A percentile compares a stretch with the other conserved stretches of the same genome.
These are phyloP conservation scores for Chloroclysta siterata DNA, from an alignment of 2,888 invertebrate genomes.

Conservation along the genomic window DNA sequence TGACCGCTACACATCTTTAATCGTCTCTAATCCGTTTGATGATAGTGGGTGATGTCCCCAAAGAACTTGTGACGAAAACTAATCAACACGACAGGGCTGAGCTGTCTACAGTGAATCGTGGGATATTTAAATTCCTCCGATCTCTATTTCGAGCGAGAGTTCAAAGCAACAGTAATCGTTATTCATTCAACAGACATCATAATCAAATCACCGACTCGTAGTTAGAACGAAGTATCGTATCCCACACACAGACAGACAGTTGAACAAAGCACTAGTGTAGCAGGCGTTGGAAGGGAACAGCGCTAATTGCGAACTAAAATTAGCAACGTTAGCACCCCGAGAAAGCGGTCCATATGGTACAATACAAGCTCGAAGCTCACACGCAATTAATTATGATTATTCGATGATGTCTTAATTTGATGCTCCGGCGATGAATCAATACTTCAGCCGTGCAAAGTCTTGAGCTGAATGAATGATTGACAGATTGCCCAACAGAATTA, in stretches of 20 bases:
- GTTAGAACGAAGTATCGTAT: conserved; percentile 1
- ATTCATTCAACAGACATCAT: conserved; percentile 6
- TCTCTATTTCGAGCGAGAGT: background rate
- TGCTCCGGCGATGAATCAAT: conserved; percentile 25
- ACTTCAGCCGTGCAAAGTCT: conserved; percentile 2
- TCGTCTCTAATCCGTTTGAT: no score
- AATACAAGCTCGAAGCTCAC: conserved; percentile 37
- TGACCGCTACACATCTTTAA: no score
- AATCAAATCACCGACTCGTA: conserved; percentile 1
- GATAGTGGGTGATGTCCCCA: no score
- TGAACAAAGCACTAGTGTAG: conserved; percentile 1
- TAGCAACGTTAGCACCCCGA: conserved; percentile 38
- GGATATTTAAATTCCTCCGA: background rate
- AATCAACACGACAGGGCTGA: background rate
- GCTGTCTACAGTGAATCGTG: background rate
- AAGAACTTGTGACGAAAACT: background rate
- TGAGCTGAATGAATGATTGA: conserved; percentile 15
- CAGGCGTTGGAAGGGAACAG: conserved; percentile 16
- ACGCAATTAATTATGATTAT: conserved; percentile 39
- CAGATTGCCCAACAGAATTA: conserved; percentile 17
- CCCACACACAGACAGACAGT: conserved; percentile 11
- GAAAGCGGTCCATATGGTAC: conserved; percentile 43
- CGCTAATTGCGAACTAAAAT: conserved; percentile 46
- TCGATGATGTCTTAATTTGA: conserved; percentile 24
- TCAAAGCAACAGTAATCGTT: conserved; percentile 1